Base-by-base conservation (phyloP, 2,888 invertebrate genomes). In the Stictocephala bisonia region DNA sequence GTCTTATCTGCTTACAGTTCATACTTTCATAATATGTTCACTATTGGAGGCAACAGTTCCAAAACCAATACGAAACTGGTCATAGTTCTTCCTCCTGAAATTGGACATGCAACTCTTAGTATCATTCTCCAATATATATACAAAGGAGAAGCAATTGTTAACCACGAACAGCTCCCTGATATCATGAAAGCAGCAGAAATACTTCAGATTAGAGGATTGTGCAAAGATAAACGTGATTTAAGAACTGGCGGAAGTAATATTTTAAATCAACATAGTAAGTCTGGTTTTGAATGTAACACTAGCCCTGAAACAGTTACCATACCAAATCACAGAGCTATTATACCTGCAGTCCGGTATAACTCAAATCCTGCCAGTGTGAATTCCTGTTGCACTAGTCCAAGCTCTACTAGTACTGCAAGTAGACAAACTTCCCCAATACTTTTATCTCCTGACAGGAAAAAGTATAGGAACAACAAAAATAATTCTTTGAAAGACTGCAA, bases 61-160 rank as follows among this genome's bases (percentile, higher is more conserved):
- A 72, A 71, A 15, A 74, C 76, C 1, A 70, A 58, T 31, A 44
- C 75, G 2, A 77, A 77, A 74, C 41, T 80, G n/a, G 79, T 92
- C 78, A 89, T 93, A 60, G 91, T 94, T 31, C 86, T 94, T 77
- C 94, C 94, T 13, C 90, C 93, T 2, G 94, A 94, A 82, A 91
- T 94, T 77, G 91, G 90, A 40, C 91, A 91, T 76, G 90, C 91
- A 77, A 93, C 93, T 7, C 86, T 94, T 78, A 92, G 93, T 83
- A 92, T 93, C 76, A 86, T 94, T 18, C 90, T 94, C 48, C 93
- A 94, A 81, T 94, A 94, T 83, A 94, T 94, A 93, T 94, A 94
- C 84, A 91, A 90, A 83, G 90, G 90, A 79, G 92, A 92, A 85
- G 93, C 94, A 27, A 94, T 94, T 50, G 94, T 94, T 27, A 92